Base-by-base conservation (phyloP, 2,888 invertebrate genomes). In the Allophyes oxyacanthae region DNA sequence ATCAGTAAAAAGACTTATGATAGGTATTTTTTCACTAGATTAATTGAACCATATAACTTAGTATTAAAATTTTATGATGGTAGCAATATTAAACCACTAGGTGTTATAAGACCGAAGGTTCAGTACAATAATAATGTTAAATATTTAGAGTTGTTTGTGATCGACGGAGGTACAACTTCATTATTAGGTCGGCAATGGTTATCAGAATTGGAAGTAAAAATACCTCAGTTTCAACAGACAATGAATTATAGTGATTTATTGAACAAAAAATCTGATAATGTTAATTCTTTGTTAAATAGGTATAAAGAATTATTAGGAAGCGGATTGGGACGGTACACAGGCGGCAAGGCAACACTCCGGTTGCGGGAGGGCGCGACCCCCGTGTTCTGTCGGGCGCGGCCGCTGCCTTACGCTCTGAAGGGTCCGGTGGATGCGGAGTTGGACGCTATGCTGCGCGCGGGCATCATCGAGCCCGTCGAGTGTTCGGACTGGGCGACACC, bases 401-500 rank as follows among this genome's bases (percentile, higher is more conserved):
- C 36, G 36, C 9, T 42, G 42, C 51, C 51, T 34, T 51, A 42
- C 26, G 42, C 36, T 25, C 40, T 46, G 45, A 33, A 15, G 33
- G 44, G 28, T 8, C 33, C 14, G 8, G 14, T 37, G 8, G 53
- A 45, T n/a, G 40, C 54, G 9, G 54, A 46, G 28, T 25, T 46
- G n/a, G n/a, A n/a, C n/a, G n/a, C n/a, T n/a, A n/a, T n/a, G n/a
- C n/a, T n/a, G n/a, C n/a, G n/a, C n/a, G 33, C 25, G 32, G 3
- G 45, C 40, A 3, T 78, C 57, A 72, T 77, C 45, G 68, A 69
- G 56, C 75, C 76, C 1, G 71, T 79, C 4, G 68, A 74, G 33
- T 48, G 64, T 59, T 72, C 77, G 15, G 75, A 77, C 52, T 77
- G 73, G 74, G 74, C 74, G 2, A 54, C 73, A 6, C 73, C 72